Percentiles rank a stretch among this genome's conserved stretches.
These are phyloP conservation scores for Tragelaphus imberbis DNA, from an alignment of 2,113 vertebrate genomes.

Conservation along the genomic window DNA sequence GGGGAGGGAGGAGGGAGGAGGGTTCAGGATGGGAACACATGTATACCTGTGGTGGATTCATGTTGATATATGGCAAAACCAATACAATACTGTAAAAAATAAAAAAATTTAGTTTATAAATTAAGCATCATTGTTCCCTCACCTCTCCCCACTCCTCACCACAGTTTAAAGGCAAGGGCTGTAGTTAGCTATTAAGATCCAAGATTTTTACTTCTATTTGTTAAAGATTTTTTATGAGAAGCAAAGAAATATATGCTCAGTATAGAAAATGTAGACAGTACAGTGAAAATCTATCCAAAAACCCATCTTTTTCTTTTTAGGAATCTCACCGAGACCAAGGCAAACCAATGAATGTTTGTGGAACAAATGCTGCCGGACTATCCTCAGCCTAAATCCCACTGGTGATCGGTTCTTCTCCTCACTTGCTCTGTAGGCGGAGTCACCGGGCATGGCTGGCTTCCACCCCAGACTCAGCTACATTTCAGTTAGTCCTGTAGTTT, in stretches of 20 bases:
- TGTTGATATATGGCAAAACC: too few relatives aligned
- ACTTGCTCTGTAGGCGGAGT: neutral
- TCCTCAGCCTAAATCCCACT: neutral
- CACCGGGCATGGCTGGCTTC: rapidly evolving
- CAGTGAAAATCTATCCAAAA: neutral
- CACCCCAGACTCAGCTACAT: neutral
- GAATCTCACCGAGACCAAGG: neutral
- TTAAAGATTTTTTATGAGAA: neutral
- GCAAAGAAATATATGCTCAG: neutral
- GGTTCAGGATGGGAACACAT: too few relatives aligned
- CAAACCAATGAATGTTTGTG: neutral
- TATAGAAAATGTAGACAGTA: neutral
- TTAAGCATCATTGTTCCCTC: neutral
- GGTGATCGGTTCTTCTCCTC: too few relatives aligned
- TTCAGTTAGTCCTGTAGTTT: neutral
- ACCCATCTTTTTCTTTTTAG: neutral
- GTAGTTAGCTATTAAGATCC: neutral
- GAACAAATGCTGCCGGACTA: neutral
- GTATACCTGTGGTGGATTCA: too few relatives aligned
- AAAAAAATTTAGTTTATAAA: neutral
- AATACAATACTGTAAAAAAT: too few relatives aligned
- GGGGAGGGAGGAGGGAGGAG: too few relatives aligned
- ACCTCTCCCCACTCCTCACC: neutral
- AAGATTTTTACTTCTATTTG: neutral
- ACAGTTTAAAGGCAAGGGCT: neutral